A percentile compares a stretch with the other conserved stretches of the same genome.
Evolutionary conservation across 2,113 vertebrate species (phyloP).

Genomic region (Austrofundulus limnaeus): DNA sequence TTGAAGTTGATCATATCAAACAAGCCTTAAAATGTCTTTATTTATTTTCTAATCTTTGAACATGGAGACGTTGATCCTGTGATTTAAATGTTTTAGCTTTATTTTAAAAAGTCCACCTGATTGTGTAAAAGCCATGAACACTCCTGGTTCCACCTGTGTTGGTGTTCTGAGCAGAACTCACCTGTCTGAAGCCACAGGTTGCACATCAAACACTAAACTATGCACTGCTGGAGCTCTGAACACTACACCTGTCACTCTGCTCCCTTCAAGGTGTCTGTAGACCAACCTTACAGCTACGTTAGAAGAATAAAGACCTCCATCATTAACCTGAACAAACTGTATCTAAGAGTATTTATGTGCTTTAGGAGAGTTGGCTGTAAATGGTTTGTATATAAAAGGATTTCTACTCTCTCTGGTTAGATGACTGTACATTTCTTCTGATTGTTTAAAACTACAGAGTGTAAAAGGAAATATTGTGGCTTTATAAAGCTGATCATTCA

Average conservation of each 20-base stretch:
- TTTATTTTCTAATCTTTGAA: background rate
- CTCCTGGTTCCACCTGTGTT: background rate
- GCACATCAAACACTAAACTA: conserved; percentile 69
- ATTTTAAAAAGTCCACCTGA: background rate
- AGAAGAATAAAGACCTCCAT: background rate
- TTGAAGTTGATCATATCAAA: background rate
- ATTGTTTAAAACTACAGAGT: conserved; percentile 1
- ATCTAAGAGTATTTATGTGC: conserved; percentile 44
- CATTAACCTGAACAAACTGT: conserved; percentile 11
- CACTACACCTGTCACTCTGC: conserved; percentile 12
- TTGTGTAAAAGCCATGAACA: conserved; percentile 28
- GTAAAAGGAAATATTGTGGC: background rate
- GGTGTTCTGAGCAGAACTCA: background rate
- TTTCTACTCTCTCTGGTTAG: conserved; percentile 41
- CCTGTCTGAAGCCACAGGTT: conserved; percentile 25
- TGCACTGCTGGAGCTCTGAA: conserved; percentile 53
- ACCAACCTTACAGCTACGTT: background rate
- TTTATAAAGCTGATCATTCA: background rate
- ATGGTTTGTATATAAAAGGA: conserved; percentile 23
- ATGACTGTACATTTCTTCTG: conserved; percentile 46
- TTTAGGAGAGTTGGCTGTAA: conserved; percentile 23
- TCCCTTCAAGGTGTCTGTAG: conserved; percentile 40
- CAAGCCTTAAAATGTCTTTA: conserved; percentile 36
- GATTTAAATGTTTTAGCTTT: background rate
- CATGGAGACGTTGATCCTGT: background rate